Percentiles rank a stretch among this genome's conserved stretches.
These are phyloP conservation scores for Heliocidaris erythrogramma DNA, from an alignment of 35 echinoderm and acorn worm genomes.

Conservation along the genomic window DNA sequence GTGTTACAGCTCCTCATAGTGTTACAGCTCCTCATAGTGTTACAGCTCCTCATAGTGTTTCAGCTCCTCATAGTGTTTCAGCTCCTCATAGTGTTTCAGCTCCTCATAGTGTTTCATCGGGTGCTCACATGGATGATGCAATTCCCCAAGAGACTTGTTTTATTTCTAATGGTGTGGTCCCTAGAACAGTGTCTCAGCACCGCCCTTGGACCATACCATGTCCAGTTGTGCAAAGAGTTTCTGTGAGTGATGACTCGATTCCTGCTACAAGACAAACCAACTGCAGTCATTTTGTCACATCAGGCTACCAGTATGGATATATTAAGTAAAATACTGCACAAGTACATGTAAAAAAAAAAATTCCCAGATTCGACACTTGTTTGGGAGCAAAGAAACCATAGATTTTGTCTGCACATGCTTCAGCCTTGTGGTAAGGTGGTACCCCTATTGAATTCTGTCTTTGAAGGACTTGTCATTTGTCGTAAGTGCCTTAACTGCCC, in stretches of 20 bases:
- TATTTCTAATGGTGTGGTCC: neutral
- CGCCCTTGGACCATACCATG: neutral
- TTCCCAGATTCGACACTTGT: neutral
- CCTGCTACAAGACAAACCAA: neutral
- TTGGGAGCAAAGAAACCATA: neutral
- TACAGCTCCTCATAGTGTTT: neutral
- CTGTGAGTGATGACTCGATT: neutral
- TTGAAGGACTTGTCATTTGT: neutral
- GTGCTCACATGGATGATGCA: neutral
- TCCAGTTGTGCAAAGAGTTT: neutral
- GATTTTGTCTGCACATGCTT: neutral
- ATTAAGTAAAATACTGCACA: neutral
- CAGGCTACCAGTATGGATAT: neutral
- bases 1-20: neutral
- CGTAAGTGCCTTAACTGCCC: neutral
- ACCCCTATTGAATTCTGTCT: neutral
- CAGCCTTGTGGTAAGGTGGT: neutral
- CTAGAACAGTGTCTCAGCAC: neutral
- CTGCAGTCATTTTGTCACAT: neutral
- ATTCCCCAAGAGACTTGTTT: neutral
- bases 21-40: too few species aligned
- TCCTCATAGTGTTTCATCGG: neutral
- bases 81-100: neutral
- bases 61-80: neutral
- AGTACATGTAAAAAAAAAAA: too few species aligned